Evolutionary conservation across 92 coral and sea anemone genomes (phyloP).

Genomic region (Metridium senile): DNA sequence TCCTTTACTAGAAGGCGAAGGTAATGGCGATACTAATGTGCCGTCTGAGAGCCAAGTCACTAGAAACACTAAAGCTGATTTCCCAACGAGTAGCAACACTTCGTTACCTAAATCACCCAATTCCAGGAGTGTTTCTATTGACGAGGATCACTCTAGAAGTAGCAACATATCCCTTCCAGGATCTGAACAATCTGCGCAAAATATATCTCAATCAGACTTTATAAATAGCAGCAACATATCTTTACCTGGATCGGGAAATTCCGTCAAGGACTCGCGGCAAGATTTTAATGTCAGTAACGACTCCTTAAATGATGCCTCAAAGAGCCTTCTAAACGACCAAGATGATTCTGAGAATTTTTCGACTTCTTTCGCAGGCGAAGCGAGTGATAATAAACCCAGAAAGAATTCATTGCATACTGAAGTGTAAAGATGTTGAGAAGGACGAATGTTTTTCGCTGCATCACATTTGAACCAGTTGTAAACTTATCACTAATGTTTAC

Average conservation of each 20-base stretch:
- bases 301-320: neutral
- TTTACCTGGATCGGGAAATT: conserved; percentile 17
- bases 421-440: neutral
- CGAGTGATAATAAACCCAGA: neutral
- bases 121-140: neutral
- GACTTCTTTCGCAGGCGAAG: neutral
- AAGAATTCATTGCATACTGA: neutral
- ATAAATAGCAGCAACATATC: conserved; percentile 27
- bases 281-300: neutral
- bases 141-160: conserved; percentile 31
- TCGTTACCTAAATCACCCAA: conserved; percentile 22
- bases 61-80: neutral
- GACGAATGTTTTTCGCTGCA: neutral
- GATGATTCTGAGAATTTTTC: neutral
- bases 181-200: neutral
- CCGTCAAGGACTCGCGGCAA: neutral
- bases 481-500: too few species aligned
- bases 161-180: conserved; percentile 43
- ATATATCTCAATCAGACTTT: conserved; percentile 9
- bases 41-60: too few species aligned
- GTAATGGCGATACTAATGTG: neutral
- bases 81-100: conserved; percentile 24
- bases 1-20: conserved; percentile 39
- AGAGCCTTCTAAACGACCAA: neutral
- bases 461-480: too few species aligned